Evolutionary conservation across 2,113 vertebrate species (phyloP).

Genomic region (Corapipo altera): DNA sequence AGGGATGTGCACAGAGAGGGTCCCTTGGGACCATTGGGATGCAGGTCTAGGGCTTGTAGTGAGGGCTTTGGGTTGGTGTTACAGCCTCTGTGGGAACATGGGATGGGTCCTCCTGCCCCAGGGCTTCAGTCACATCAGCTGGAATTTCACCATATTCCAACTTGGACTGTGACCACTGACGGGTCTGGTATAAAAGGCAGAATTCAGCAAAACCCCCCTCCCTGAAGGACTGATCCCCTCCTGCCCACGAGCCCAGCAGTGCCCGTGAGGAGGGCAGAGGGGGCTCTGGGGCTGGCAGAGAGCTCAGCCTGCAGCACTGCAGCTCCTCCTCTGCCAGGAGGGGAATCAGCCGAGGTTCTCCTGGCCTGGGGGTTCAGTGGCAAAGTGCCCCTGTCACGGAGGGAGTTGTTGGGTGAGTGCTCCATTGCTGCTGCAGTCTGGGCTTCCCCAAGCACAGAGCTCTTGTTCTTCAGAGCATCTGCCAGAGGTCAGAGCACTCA

Average conservation of each 20-base stretch:
- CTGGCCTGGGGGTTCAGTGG: background rate
- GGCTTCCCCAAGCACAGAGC: background rate
- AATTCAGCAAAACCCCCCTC: background rate
- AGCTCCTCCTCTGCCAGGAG: background rate
- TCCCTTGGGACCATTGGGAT: background rate
- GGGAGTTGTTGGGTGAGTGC: fast-evolving
- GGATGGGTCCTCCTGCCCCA: background rate
- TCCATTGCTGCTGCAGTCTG: fast-evolving
- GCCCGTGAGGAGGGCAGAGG: background rate
- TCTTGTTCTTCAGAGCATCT: background rate
- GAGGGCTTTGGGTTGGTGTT: background rate
- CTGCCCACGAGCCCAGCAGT: fast-evolving
- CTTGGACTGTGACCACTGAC: fast-evolving
- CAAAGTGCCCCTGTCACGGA: background rate
- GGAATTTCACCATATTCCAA: background rate
- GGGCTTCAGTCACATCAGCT: fast-evolving
- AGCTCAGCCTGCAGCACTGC: background rate
- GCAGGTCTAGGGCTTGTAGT: background rate
- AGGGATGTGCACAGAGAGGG: background rate
- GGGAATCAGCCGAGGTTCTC: background rate
- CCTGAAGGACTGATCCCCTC: background rate
- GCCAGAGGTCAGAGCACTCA: background rate
- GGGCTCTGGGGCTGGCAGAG: background rate
- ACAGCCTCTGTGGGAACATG: fast-evolving
- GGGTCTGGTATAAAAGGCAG: background rate